A percentile compares a stretch with the other conserved stretches of the same genome.
phyloP scores from a whole-genome alignment of 2,113 vertebrate genomes.

The Hypocryptadius cinnamomeus region DNA sequence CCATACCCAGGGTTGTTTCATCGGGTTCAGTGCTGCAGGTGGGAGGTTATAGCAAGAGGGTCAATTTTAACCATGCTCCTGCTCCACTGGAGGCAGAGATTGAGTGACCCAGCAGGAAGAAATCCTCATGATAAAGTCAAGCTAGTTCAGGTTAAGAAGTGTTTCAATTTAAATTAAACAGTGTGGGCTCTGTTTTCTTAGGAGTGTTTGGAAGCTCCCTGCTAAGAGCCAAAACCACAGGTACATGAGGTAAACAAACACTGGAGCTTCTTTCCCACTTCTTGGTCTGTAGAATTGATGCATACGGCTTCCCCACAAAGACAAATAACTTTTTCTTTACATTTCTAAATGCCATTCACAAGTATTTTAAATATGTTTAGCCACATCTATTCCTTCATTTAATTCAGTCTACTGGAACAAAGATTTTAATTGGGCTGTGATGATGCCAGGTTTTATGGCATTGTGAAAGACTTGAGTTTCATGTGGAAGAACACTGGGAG shows the following conservation, averaged over 20 bases:
- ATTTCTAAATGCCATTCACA: not conserved
- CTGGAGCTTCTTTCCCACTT: not conserved
- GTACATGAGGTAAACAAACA: not conserved
- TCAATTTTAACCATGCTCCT: not conserved
- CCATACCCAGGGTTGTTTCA: not conserved
- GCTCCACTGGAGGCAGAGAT: not conserved
- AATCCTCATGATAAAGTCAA: not conserved
- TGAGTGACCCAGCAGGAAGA: not conserved
- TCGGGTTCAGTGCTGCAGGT: not conserved
- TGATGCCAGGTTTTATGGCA: not conserved
- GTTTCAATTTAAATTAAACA: slow-evolving; percentile 1
- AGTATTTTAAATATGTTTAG: not conserved
- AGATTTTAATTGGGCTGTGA: not conserved
- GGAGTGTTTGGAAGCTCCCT: not conserved
- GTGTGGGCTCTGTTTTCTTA: not conserved
- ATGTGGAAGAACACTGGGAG: not conserved
- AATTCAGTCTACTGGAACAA: not conserved
- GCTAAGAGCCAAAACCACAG: not conserved
- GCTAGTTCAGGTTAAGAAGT: not conserved
- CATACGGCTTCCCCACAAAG: not conserved
- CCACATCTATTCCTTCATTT: not conserved
- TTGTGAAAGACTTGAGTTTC: not conserved
- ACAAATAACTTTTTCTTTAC: not conserved
- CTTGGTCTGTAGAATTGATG: not conserved
- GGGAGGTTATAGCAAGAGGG: not conserved